These are phyloP conservation scores for Dasyprocta punctata DNA, from an alignment of 2,113 vertebrate genomes.

Conservation along the genomic window DNA sequence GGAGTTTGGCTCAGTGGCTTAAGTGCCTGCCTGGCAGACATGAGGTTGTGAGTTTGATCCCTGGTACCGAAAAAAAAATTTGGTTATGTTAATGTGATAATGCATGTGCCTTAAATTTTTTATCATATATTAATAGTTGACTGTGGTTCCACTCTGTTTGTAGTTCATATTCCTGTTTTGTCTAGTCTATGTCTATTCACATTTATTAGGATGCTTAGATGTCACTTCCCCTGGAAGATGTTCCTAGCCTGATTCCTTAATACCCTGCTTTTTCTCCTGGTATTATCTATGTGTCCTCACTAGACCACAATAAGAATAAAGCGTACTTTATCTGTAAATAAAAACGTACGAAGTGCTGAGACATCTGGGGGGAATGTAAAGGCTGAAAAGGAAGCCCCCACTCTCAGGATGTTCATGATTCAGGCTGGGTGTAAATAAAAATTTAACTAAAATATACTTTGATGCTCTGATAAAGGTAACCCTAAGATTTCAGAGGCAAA, in stretches of 20 bases:
- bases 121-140: not conserved
- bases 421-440: not conserved
- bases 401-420: not conserved
- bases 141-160: not conserved
- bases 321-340: not conserved
- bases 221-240: not conserved
- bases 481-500: not conserved
- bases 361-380: not conserved
- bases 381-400: not conserved
- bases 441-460: not conserved
- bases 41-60: too few species aligned
- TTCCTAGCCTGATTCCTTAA: not conserved
- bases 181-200: not conserved
- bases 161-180: not conserved
- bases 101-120: not conserved
- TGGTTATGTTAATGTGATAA: not conserved
- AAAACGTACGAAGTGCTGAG: slow-evolving; percentile 4
- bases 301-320: not conserved
- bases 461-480: not conserved
- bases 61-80: too few species aligned
- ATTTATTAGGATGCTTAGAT: not conserved
- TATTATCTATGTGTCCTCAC: not conserved
- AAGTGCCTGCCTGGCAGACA: too few species aligned
- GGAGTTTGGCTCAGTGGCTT: too few species aligned
- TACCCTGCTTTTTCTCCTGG: not conserved